Conservation (phyloP, 1,140 invertebrate species). For the Dendroctonus valens region DNA sequence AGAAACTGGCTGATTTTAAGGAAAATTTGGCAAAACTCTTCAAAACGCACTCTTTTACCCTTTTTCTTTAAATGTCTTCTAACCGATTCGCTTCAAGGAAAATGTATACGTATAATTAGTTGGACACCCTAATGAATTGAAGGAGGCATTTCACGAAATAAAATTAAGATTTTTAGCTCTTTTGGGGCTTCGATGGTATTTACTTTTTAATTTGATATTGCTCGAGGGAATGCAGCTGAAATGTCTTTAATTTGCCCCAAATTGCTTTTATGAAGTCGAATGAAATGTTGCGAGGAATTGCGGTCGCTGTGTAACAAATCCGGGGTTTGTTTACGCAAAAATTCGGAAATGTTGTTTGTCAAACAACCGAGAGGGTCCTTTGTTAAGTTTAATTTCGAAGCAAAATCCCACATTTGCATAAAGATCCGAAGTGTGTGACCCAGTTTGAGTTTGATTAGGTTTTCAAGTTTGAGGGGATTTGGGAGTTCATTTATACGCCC, state of each 20-base stretch:
- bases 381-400: constrained; percentile 10
- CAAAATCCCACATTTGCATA: constrained; percentile 9
- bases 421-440: constrained; percentile 14
- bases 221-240: constrained; percentile 10
- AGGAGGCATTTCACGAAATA: constrained; percentile 26
- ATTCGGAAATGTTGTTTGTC: neutral
- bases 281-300: too few species aligned
- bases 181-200: constrained; percentile 16
- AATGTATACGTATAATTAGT: constrained; percentile 31
- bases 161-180: constrained; percentile 26
- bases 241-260: neutral
- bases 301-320: too few species aligned
- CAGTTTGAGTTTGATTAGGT: constrained; percentile 2
- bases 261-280: too few species aligned
- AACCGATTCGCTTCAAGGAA: constrained; percentile 26
- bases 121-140: constrained; percentile 29
- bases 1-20: neutral
- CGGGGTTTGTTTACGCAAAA: too few species aligned
- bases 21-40: constrained; percentile 1
- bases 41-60: constrained; percentile 17
- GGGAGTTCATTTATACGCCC: neutral
- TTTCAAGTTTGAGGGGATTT: neutral
- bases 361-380: neutral
- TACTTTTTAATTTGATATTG: constrained; percentile 28
- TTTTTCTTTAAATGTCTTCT: constrained; percentile 29